phyloP scores from a whole-genome alignment of 2,888 invertebrate species.

The Cheiracanthium punctorium region DNA sequence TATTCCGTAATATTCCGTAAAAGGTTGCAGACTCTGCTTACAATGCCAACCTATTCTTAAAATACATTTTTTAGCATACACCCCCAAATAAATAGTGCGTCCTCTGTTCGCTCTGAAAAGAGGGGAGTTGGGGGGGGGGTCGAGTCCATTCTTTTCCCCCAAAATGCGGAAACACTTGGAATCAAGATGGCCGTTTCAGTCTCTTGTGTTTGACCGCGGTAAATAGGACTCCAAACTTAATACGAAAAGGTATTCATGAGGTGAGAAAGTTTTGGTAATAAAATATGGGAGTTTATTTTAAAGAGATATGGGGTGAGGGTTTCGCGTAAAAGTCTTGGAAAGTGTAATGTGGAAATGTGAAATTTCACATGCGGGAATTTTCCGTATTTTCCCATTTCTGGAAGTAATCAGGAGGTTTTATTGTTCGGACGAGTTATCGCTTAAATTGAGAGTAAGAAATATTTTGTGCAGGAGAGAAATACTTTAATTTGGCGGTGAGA shows the following conservation, averaged over 20 bases:
- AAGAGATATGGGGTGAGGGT: background rate
- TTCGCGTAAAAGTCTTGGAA: background rate
- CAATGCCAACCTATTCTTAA: background rate
- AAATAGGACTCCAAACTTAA: background rate
- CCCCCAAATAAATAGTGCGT: background rate
- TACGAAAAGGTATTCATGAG: background rate
- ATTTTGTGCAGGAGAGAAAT: no score
- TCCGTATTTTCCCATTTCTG: no score
- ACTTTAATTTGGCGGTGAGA: no score
- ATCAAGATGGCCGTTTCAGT: background rate
- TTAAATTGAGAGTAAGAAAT: no score
- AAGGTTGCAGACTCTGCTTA: no score
- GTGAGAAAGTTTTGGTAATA: background rate
- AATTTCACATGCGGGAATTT: no score
- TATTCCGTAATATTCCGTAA: no score
- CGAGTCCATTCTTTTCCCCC: background rate
- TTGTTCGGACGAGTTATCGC: no score
- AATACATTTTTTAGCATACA: background rate
- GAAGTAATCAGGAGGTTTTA: no score
- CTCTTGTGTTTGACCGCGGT: background rate
- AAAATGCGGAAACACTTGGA: slow-evolving; percentile 4
- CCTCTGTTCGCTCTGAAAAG: background rate
- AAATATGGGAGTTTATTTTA: slow-evolving; percentile 6
- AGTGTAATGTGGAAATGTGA: background rate
- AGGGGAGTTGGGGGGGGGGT: no score